phyloP scores from a whole-genome alignment of 2,113 vertebrate genomes.

The Ursus arctos region DNA sequence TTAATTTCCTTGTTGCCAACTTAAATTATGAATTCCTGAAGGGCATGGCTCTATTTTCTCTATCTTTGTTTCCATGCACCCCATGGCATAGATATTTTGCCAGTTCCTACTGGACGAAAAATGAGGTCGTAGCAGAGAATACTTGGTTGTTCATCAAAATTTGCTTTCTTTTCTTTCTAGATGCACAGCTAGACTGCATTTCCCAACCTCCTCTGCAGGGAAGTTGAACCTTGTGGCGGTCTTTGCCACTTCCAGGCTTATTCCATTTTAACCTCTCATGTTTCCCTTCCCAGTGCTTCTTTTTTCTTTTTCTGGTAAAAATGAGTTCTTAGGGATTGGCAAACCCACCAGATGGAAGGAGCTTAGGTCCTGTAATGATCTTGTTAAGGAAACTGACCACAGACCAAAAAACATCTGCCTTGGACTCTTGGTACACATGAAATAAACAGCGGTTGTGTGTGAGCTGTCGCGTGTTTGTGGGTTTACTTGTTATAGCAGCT shows the following conservation, averaged over 20 bases:
- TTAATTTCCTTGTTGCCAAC: neutral
- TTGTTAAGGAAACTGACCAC: neutral
- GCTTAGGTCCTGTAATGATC: neutral
- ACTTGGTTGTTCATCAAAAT: neutral
- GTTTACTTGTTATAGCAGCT: neutral
- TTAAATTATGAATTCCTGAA: neutral
- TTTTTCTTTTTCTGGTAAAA: neutral
- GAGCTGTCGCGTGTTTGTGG: accelerated
- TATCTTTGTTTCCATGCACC: neutral
- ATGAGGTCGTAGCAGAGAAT: neutral
- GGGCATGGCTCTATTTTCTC: neutral
- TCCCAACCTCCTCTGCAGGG: neutral
- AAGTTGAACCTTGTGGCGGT: neutral
- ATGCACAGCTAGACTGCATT: neutral
- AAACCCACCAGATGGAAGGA: neutral
- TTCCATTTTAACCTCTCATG: neutral
- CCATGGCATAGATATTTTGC: neutral
- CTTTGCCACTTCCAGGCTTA: neutral
- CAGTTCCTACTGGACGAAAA: neutral
- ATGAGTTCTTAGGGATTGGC: neutral
- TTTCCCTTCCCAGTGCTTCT: neutral
- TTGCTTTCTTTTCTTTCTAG: neutral
- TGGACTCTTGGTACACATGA: neutral
- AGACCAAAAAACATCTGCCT: neutral
- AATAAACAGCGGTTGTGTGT: neutral